These are phyloP conservation scores for Pachyseris speciosa DNA, from an alignment of 64 coral and sea anemone genomes.

Conservation along the genomic window DNA sequence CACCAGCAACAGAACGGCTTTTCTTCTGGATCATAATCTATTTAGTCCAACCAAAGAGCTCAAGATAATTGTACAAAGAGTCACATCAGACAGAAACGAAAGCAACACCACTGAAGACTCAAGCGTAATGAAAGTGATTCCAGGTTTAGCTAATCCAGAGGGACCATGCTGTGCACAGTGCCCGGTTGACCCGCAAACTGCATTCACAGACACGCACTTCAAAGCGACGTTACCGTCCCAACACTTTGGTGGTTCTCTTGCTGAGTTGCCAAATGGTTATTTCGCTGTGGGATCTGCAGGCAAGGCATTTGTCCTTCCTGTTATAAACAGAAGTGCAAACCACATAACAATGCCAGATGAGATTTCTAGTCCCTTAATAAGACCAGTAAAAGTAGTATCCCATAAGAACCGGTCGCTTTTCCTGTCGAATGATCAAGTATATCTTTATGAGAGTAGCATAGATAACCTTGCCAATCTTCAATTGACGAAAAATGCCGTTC, in stretches of 20 bases:
- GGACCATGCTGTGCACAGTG: conserved; percentile 59
- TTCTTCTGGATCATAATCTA: conserved; percentile 10
- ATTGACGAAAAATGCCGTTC: background rate
- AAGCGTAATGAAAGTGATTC: conserved; percentile 62
- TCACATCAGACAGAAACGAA: conserved; percentile 61
- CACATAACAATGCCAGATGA: background rate
- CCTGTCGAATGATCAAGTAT: background rate
- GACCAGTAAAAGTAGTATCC: background rate
- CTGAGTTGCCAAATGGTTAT: background rate
- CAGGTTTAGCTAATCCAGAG: conserved; percentile 59
- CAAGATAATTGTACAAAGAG: conserved; percentile 47
- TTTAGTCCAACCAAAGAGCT: conserved; percentile 58
- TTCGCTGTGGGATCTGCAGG: conserved; percentile 28
- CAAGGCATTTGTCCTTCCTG: conserved; percentile 18
- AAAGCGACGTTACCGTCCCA: conserved; percentile 45
- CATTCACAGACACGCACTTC: conserved; percentile 41
- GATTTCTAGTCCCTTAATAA: background rate
- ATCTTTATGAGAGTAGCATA: background rate
- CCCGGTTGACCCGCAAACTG: background rate
- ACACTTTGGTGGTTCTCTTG: conserved; percentile 53
- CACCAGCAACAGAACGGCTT: conserved; percentile 11
- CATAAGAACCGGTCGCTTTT: background rate
- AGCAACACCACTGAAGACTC: conserved; percentile 66
- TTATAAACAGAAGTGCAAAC: conserved; percentile 8
- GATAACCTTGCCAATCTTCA: background rate